Percentiles rank a stretch among this genome's conserved stretches.
Evolutionary conservation across 2,888 invertebrate genomes (phyloP).

Genomic region (Lysandra bellargus): DNA sequence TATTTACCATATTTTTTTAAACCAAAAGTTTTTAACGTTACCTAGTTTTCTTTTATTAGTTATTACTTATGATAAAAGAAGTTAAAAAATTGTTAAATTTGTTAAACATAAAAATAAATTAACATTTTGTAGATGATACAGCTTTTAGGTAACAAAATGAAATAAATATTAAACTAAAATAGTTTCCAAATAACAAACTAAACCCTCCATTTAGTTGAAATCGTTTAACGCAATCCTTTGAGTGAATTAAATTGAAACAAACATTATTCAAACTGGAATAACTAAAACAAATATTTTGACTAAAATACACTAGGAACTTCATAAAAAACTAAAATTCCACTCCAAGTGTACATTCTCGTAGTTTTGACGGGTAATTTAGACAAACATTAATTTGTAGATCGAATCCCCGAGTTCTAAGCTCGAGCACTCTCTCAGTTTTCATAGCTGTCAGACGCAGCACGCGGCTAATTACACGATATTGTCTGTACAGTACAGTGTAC

Average conservation of each 20-base stretch:
- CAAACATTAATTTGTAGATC: constrained; percentile 1
- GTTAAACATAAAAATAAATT: not conserved
- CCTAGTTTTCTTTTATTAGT: too few species aligned
- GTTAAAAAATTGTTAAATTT: too few species aligned
- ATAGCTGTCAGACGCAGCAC: constrained; percentile 17
- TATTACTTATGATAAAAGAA: too few species aligned
- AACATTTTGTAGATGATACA: not conserved
- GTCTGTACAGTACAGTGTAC: constrained; percentile 10
- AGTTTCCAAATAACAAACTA: not conserved
- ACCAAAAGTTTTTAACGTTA: too few species aligned
- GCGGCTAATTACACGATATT: constrained; percentile 10
- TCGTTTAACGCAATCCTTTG: not conserved
- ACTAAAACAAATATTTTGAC: not conserved
- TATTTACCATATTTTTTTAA: too few species aligned
- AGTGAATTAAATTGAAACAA: not conserved
- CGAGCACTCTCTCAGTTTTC: constrained; percentile 12
- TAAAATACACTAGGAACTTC: not conserved
- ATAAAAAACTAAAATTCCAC: not conserved
- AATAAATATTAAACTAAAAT: not conserved
- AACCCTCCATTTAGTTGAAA: not conserved
- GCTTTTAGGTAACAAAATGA: not conserved
- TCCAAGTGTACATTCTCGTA: not conserved
- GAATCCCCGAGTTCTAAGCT: constrained; percentile 1
- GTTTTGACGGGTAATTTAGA: constrained; percentile 10
- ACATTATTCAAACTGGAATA: not conserved